These are phyloP conservation scores for Alloscopus bannaensis DNA, from an alignment of 2,888 invertebrate species.

Conservation along the genomic window DNA sequence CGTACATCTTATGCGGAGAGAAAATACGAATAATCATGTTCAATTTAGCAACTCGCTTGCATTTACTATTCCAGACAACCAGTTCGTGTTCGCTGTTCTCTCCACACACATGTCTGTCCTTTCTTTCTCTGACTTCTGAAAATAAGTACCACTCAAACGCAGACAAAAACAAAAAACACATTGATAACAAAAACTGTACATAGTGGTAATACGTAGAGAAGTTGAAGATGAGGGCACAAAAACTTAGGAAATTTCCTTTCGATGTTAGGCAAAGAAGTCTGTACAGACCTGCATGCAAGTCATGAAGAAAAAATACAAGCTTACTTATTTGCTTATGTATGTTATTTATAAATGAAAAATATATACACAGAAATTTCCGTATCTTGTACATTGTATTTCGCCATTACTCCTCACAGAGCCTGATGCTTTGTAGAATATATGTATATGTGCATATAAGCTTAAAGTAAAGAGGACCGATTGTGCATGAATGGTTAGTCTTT, in stretches of 20 bases:
- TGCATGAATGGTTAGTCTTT: constrained; percentile 42
- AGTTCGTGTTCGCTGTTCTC: constrained; percentile 5
- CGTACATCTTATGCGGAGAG: constrained; percentile 20
- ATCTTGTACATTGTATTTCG: too few relatives aligned
- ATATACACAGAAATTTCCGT: too few relatives aligned
- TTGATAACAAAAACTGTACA: not conserved
- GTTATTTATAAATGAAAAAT: too few relatives aligned
- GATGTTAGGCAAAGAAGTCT: constrained; percentile 35
- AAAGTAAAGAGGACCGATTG: constrained; percentile 32
- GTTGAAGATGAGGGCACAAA: not conserved
- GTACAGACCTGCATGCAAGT: constrained; percentile 32
- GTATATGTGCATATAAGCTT: too few relatives aligned
- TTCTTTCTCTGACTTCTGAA: constrained; percentile 20
- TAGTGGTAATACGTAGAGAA: not conserved
- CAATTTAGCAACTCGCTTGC: constrained; percentile 34
- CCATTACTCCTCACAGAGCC: too few relatives aligned
- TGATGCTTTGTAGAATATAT: too few relatives aligned
- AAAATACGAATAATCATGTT: constrained; percentile 29
- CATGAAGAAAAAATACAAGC: constrained; percentile 14
- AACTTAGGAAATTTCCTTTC: constrained; percentile 13
- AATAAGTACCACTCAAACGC: constrained; percentile 51
- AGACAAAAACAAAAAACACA: constrained; percentile 28
- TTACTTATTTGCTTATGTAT: too few relatives aligned
- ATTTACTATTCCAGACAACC: not conserved
- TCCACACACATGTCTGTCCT: constrained; percentile 1